Evolutionary conservation across 1,140 invertebrate species (phyloP).

Genomic region (Harlomillsia oculata): DNA sequence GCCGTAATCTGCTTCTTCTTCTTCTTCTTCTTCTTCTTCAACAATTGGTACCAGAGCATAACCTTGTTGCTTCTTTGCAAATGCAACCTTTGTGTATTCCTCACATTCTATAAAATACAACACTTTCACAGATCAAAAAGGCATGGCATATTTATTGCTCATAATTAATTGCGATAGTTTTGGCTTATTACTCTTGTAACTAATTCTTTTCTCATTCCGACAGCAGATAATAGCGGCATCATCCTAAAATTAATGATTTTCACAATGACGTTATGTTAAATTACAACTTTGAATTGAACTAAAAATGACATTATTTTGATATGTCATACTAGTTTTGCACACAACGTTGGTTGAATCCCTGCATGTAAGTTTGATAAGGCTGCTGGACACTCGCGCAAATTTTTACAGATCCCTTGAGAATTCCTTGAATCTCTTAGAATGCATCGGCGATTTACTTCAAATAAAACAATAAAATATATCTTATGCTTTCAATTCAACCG

Average conservation of each 20-base stretch:
- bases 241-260: conserved; percentile 1
- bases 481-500: no score
- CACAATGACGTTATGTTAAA: background rate
- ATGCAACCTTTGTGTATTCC: background rate
- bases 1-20: background rate
- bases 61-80: no score
- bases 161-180: background rate
- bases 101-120: conserved; percentile 26
- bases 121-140: no score
- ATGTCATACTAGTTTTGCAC: background rate
- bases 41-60: background rate
- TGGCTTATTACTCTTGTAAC: conserved; percentile 18
- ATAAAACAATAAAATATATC: no score
- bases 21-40: background rate
- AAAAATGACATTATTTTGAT: background rate
- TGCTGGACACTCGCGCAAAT: conserved; percentile 7
- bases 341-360: conserved; percentile 13
- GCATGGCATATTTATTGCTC: no score
- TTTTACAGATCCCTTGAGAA: conserved; percentile 1
- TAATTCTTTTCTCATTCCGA: conserved; percentile 18
- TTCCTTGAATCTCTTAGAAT: no score
- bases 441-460: no score
- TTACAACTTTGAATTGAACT: background rate
- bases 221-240: conserved; percentile 23
- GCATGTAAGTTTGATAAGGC: conserved; percentile 12